These are phyloP conservation scores for Norana najaformis DNA, from an alignment of 2,888 invertebrate genomes.

Conservation along the genomic window DNA sequence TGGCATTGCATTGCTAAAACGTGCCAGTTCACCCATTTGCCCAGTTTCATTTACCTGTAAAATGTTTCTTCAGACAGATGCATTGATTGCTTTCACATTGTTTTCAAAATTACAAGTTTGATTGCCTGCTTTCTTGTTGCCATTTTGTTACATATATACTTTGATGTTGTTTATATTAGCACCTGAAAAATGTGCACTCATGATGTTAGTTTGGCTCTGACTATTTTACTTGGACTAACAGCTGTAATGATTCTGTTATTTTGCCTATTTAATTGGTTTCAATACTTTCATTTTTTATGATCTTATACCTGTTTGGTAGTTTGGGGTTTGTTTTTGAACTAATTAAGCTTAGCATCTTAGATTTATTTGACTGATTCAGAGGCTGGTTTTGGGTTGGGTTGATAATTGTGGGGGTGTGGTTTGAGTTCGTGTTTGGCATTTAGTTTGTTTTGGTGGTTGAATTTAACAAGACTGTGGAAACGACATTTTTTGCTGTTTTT, in stretches of 20 bases:
- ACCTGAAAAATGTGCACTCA: not conserved
- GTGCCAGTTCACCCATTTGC: too few species aligned
- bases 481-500: not conserved
- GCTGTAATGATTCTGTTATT: not conserved
- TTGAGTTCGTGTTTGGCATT: not conserved
- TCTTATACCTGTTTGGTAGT: too few species aligned
- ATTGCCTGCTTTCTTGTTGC: not conserved
- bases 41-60: not conserved
- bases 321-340: not conserved
- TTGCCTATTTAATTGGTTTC: not conserved
- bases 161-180: not conserved
- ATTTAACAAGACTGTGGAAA: not conserved
- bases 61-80: not conserved
- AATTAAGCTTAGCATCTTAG: not conserved
- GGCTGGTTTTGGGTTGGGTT: not conserved
- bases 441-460: not conserved
- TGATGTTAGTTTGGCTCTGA: not conserved
- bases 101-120: not conserved
- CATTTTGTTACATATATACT: not conserved
- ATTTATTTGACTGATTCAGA: not conserved
- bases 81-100: not conserved
- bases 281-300: too few species aligned
- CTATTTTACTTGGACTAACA: not conserved
- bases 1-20: too few species aligned
- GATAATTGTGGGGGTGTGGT: not conserved